phyloP scores from a whole-genome alignment of 2,888 invertebrate genomes.

The Fragum whitleyi region DNA sequence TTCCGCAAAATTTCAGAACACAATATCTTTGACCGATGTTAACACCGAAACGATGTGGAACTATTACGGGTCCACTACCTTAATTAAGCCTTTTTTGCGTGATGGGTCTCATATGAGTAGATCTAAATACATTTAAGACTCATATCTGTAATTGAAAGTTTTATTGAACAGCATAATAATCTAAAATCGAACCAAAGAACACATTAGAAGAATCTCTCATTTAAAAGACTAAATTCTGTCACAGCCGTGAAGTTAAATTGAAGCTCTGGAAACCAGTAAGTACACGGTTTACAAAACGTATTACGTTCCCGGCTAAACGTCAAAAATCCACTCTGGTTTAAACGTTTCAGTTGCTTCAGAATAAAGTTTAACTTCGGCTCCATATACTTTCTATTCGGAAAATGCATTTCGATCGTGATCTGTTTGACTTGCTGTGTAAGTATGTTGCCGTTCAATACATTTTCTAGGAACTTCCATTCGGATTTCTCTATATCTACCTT shows the following conservation, averaged over 20 bases:
- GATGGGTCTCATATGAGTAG: no score
- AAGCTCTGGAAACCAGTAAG: background rate
- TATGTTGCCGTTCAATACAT: background rate
- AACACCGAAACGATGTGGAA: no score
- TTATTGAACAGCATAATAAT: no score
- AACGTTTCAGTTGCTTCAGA: background rate
- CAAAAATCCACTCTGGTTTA: background rate
- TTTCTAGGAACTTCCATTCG: background rate
- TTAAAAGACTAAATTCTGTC: background rate
- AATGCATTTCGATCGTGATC: background rate
- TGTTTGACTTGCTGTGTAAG: background rate
- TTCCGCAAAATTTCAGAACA: no score
- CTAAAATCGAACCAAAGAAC: no score
- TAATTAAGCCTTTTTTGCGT: no score
- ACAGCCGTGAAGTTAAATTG: background rate
- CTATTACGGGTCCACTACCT: no score
- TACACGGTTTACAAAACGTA: background rate
- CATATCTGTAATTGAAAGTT: no score
- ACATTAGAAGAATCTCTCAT: background rate
- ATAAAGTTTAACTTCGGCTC: background rate
- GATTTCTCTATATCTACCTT: background rate
- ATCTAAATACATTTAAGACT: no score
- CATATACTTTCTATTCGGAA: background rate
- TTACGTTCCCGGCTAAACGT: background rate
- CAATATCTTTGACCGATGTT: no score